Evolutionary conservation across 2,888 invertebrate genomes (phyloP), one percentile per base, ranked within the genome.

Genomic region (Temnothorax unifasciatus): DNA sequence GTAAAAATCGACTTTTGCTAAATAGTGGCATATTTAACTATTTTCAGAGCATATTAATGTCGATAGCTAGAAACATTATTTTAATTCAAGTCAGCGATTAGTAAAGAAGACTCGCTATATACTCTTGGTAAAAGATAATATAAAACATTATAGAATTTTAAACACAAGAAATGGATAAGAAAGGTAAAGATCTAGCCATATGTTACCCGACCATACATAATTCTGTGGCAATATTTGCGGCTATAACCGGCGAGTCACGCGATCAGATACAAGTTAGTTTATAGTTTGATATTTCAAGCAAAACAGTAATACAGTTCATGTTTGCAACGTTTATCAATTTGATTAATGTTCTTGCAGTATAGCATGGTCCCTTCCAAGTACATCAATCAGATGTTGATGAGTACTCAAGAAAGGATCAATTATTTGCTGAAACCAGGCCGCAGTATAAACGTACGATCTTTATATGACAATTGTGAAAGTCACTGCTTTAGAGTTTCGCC

Each of bases 401-500:
- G 90, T 4, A 92, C 92, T 3, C 91, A 92, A 3, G 91, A 92
- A 25, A 88, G 92, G 74, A 85, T 88, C 15, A 88, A 89, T 59
- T 83, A 84, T 74, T 54, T 90, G 13, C 50, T 86, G 6, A 91
- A 88, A 87, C 73, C 83, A 52, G 81, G 57, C 2, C 54, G 64
- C 38, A 85, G 44, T 34, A 52, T 59, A 15, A 82, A 86, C 6
- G 13, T 61, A 34, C 61, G 57, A 15, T 15, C 38, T 47, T 38
- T 52, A 0, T 75, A 25, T 9, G 38, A 84, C 47, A 25, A 59
- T 6, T 54, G 5, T 1, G 50, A 87, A 38, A 73, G 71, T 21
- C 29, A 50, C 13, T 68, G 57, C 29, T 93, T 94, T 54, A 87
- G 89, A 25, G 69, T 91, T 0, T 94, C 95, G 21, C 97, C 97